phyloP scores from a whole-genome alignment of 2,113 vertebrate genomes.

The Tiliqua scincoides region DNA sequence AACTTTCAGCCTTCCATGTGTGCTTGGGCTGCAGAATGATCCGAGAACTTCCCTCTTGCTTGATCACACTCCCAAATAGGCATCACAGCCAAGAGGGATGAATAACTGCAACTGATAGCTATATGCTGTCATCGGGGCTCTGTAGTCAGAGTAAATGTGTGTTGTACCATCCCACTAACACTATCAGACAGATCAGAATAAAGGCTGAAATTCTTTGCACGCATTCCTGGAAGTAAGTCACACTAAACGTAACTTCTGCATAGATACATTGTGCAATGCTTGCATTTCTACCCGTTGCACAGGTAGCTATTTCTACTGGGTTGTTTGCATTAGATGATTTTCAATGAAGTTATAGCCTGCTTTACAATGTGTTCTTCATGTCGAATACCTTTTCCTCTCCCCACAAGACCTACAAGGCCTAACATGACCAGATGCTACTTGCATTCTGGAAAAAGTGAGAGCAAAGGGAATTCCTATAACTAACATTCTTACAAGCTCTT shows the following conservation, averaged over 20 bases:
- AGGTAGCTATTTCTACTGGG: background rate
- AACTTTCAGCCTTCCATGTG: no score
- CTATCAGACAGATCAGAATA: background rate
- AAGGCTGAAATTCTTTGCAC: no score
- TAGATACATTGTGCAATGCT: background rate
- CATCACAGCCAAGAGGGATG: no score
- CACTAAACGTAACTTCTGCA: no score
- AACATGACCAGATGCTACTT: background rate
- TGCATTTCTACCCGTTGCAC: background rate
- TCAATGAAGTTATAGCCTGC: background rate
- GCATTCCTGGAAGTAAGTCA: no score
- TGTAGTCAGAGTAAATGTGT: background rate
- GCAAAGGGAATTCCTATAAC: background rate
- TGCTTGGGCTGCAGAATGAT: no score
- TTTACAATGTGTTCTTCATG: background rate
- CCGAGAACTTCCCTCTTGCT: no score
- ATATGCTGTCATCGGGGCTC: no score
- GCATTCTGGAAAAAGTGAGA: background rate
- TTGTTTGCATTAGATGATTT: background rate
- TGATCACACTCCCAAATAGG: no score
- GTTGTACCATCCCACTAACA: background rate
- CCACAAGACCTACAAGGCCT: background rate
- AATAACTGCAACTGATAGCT: background rate
- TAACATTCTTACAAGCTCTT: background rate
- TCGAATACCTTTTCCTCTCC: background rate